Evolutionary conservation across 2,888 invertebrate genomes (phyloP), one percentile per base, ranked within the genome.

Genomic region (Entomobrya multifasciata): DNA sequence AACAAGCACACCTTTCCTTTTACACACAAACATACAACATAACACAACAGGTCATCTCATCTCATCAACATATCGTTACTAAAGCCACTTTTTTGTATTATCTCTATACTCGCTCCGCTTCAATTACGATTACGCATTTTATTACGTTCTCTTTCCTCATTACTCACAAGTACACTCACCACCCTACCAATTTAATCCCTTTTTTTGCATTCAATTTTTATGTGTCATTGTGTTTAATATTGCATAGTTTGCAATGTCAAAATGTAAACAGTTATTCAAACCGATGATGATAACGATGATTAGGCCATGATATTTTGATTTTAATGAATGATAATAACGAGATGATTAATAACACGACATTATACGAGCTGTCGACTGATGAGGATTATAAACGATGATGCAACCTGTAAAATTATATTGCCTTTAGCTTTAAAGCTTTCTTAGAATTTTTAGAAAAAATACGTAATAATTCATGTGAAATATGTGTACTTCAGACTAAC

Each of bases 81-180:
- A 60, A 27, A 60, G n/a, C n/a, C n/a, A n/a, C n/a, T n/a, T 22
- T 60, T 25, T 60, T 27, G 25, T 60, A 27, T 60, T 15, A 27
- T 25, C 25, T 17, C 13, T 27, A 60, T 60, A 25, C 22, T 55
- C 55, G 17, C 65, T 67, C 67, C 67, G 36, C 41, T 67, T 67
- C 41, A 25, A 8, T 60, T 27, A 20, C 67, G 67, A 67, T 67
- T 67, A 67, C 67, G 41, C 67, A 67, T 67, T 67, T 41, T 67
- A 41, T 67, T 67, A 20, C n/a, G 47, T 67, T 11, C 67, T 20
- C n/a, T 67, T 41, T 41, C 44, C 44, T 67, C 67, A 41, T 67
- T 67, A 67, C 41, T 67, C 67, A 67, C 41, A n/a, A n/a, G n/a
- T 67, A 62, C 62, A n/a, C 15, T n/a, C 20, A 17, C 20, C 55